A percentile compares a stretch with the other conserved stretches of the same genome.
Conservation (phyloP, 2,797 vertebrate genomes). For the Petrocephalus sullivani region DNA sequence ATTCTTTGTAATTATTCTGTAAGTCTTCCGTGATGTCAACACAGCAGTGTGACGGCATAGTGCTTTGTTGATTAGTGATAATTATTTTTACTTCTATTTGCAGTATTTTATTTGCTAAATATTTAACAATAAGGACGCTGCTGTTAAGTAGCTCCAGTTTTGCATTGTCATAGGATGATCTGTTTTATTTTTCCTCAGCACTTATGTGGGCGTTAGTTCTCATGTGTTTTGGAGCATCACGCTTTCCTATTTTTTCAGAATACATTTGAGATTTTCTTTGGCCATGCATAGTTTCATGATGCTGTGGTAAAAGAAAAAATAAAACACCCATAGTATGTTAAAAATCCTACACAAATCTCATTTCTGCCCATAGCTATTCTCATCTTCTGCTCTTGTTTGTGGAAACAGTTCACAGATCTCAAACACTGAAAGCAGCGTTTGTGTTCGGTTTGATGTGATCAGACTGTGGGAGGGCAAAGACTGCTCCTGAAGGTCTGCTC, state of each 20-base stretch:
- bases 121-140: neutral
- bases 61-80: neutral
- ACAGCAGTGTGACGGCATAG: neutral
- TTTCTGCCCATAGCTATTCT: neutral
- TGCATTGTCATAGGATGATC: neutral
- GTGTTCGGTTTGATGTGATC: conserved; percentile 22
- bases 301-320: neutral
- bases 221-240: neutral
- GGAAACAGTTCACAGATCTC: neutral
- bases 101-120: neutral
- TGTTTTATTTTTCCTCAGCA: neutral
- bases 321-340: neutral
- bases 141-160: neutral
- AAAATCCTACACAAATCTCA: neutral
- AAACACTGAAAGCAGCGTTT: neutral
- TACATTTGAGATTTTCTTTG: neutral
- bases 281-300: neutral
- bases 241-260: neutral
- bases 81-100: neutral
- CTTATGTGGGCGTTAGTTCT: neutral
- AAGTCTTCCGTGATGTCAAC: neutral
- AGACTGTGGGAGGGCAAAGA: conserved; percentile 21
- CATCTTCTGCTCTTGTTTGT: neutral
- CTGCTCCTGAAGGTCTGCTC: neutral
- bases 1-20: neutral